Evolutionary conservation across 2,888 invertebrate genomes (phyloP).

Genomic region (Leptopilina drosophilae): DNA sequence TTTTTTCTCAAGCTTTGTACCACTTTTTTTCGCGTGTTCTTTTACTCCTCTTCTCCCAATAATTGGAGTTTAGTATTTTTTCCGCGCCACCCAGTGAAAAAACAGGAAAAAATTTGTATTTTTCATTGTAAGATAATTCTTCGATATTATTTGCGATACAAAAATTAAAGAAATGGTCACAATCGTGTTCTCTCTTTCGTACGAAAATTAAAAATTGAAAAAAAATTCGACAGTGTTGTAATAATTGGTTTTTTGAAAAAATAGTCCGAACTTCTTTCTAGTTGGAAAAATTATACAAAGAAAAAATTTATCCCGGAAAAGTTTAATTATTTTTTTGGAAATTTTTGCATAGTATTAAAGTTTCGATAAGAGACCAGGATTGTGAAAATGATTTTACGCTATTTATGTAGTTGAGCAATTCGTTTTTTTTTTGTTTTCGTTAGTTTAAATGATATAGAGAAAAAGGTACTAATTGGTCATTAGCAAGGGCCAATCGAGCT

Average conservation of each 20-base stretch:
- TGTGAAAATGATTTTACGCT: conserved; percentile 25
- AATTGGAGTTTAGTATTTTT: conserved; percentile 17
- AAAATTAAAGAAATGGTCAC: not conserved
- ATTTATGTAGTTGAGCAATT: not conserved
- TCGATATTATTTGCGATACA: conserved; percentile 1
- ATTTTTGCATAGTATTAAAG: not conserved
- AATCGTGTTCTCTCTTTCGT: not conserved
- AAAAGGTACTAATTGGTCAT: conserved; percentile 32
- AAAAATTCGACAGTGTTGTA: not conserved
- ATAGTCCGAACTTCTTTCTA: too few relatives aligned
- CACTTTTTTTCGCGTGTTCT: conserved; percentile 14
- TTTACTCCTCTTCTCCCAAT: not conserved
- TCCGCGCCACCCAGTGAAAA: conserved; percentile 2
- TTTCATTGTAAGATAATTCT: not conserved
- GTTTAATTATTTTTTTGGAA: too few relatives aligned
- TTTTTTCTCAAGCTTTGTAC: conserved; percentile 18
- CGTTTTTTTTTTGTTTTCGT: not conserved
- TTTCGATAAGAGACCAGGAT: not conserved
- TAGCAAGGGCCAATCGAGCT: conserved; percentile 18
- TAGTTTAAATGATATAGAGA: not conserved
- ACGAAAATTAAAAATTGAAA: not conserved
- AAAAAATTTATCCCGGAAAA: too few relatives aligned
- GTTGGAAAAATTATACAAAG: too few relatives aligned
- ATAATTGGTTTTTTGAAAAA: too few relatives aligned
- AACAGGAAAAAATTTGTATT: conserved; percentile 2